phyloP scores from a whole-genome alignment of 2,888 invertebrate species.

The Schrankia costaestrigalis region DNA sequence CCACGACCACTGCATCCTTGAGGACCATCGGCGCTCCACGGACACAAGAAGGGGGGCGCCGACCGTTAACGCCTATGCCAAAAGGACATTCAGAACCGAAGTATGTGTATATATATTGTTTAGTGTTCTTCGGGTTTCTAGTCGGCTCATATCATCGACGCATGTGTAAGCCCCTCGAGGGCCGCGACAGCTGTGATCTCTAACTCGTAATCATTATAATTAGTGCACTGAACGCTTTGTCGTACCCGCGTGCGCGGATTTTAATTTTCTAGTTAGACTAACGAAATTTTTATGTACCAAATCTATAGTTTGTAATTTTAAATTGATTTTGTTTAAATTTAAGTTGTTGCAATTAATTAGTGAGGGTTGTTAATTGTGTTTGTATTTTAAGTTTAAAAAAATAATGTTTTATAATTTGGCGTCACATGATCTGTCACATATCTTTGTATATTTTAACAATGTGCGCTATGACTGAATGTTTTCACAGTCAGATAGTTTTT shows the following conservation, averaged over 20 bases:
- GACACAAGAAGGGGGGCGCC: conserved; percentile 82
- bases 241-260: conserved; percentile 50
- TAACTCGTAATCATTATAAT: conserved; percentile 70
- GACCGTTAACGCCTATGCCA: conserved; percentile 75
- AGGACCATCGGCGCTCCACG: conserved; percentile 88
- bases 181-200: conserved; percentile 78
- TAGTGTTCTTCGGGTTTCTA: conserved; percentile 65
- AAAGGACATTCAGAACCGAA: conserved; percentile 68
- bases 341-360: conserved; percentile 74
- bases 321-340: conserved; percentile 54
- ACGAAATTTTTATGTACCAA: conserved; percentile 78
- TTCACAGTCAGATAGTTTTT: no score
- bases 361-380: conserved; percentile 76
- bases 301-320: conserved; percentile 74
- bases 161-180: conserved; percentile 62
- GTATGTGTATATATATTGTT: conserved; percentile 70
- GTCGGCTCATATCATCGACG: conserved; percentile 77
- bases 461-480: conserved; percentile 46
- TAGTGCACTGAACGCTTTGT: conserved; percentile 69
- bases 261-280: conserved; percentile 73
- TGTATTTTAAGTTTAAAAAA: conserved; percentile 57
- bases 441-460: conserved; percentile 54
- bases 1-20: conserved; percentile 86
- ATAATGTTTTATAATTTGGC: conserved; percentile 42
- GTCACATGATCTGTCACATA: conserved; percentile 48